Conservation (phyloP, 2,888 invertebrate genomes). For the Pollenia amentaria region DNA sequence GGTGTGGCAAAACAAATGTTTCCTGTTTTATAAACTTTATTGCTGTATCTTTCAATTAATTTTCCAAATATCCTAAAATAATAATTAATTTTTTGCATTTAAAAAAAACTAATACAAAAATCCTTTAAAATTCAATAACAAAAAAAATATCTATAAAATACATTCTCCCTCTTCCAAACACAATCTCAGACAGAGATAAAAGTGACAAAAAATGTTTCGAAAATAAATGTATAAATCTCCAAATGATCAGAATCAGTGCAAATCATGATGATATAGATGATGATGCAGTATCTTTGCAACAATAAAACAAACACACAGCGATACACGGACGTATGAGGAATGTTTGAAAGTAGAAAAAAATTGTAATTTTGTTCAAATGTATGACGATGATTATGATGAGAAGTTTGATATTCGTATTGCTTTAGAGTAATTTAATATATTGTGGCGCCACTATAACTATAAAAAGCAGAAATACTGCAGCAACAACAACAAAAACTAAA, state of each 20-base stretch:
- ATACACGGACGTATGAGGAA: conserved; percentile 47
- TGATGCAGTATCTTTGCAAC: conserved; percentile 56
- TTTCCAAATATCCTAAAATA: neutral
- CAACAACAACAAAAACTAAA: conserved; percentile 44
- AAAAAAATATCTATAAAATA: neutral
- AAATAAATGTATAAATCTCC: conserved; percentile 58
- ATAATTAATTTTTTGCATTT: conserved; percentile 30
- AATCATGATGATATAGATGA: conserved; percentile 46
- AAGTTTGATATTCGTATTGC: conserved; percentile 60
- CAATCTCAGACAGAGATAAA: conserved; percentile 47
- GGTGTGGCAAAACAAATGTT: too few species aligned
- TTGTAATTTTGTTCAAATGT: conserved; percentile 29
- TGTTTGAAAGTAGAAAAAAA: conserved; percentile 18
- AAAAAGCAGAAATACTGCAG: conserved; percentile 72
- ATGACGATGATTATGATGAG: conserved; percentile 44
- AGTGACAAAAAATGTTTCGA: neutral
- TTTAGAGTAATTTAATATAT: conserved; percentile 83
- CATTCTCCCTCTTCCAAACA: conserved; percentile 5
- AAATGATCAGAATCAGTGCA: conserved; percentile 65
- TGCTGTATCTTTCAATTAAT: too few species aligned
- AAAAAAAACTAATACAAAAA: conserved; percentile 1
- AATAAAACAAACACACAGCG: conserved; percentile 10
- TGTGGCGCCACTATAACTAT: conserved; percentile 83
- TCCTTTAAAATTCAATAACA: conserved; percentile 22
- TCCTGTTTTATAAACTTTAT: too few species aligned